Base-by-base conservation (phyloP, 2,797 vertebrate species). In the Euthynnus affinis region DNA sequence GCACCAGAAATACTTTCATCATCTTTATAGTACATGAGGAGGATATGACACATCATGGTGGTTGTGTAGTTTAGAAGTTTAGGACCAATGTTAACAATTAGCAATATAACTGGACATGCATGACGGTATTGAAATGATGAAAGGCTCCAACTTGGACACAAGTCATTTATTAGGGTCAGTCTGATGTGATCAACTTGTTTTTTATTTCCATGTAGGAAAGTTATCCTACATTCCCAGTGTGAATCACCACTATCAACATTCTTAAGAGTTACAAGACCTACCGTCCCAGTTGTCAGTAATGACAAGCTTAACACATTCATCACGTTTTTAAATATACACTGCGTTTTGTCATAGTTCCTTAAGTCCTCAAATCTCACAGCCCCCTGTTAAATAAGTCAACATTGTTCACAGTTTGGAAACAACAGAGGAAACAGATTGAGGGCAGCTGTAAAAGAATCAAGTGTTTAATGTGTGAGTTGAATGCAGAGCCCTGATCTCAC, bases 241-340 rank as follows among this genome's bases (percentile, higher is more conserved):
- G 6, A 42, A 62, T 52, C 10, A 20, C 3, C 20, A 22, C 51
- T 34, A 34, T 34, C 3, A 13, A 42, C 20, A 32, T 48, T 13
- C 37, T 46, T 8, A 49, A 44, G 34, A 52, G 23, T 32, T 55
- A 44, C 13, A 18, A 66, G 1, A 27, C 8, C 25, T 27, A 4
- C 55, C 52, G 49, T 62, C 49, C 18, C 48, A 61, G 58, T 46
- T 73, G 37, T 42, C 60, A 32, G 22, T 37, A 22, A 52, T 37
- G n/a, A 52, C 27, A 53, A 34, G 18, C 46, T 46, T 46, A 14
- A 25, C 40, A 27, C 61, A 25, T 42, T 49, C 3, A 44, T 56
- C 42, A 6, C 15, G 42, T 42, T 37, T 55, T n/a, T 58, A n/a
- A 55, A 40, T 48, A 37, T 37, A 37, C 37, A 37, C 37, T 10